phyloP scores from a whole-genome alignment of 2,113 vertebrate species.

The Nipponia nippon region DNA sequence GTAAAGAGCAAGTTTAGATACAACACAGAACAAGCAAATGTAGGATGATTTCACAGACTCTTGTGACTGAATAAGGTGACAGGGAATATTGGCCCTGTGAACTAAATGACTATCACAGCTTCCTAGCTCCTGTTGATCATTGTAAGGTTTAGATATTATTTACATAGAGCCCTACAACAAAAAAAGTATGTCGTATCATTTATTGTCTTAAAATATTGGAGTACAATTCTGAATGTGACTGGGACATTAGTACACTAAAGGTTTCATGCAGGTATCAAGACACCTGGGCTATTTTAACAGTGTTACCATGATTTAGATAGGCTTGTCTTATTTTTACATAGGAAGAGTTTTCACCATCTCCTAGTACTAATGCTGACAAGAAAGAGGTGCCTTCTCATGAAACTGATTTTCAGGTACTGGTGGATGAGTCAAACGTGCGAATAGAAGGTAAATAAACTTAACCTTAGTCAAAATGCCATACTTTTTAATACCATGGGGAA shows the following conservation, averaged over 20 bases:
- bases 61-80: neutral
- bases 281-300: neutral
- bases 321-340: conserved; percentile 5
- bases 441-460: conserved; percentile 53
- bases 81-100: neutral
- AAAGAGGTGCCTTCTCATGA: neutral
- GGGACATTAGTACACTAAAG: neutral
- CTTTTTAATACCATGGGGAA: neutral
- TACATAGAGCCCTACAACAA: neutral
- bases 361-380: neutral
- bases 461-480: neutral
- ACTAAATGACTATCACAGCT: neutral
- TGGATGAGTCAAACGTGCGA: neutral
- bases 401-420: neutral
- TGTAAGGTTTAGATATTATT: neutral
- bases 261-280: neutral
- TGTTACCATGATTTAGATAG: neutral
- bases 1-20: neutral
- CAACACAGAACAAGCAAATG: neutral
- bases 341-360: neutral
- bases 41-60: neutral
- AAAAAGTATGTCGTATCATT: neutral
- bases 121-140: neutral
- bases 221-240: neutral
- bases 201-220: neutral